These are phyloP conservation scores for Ormyrus nitidulus DNA, from an alignment of 2,888 invertebrate species.

Conservation along the genomic window DNA sequence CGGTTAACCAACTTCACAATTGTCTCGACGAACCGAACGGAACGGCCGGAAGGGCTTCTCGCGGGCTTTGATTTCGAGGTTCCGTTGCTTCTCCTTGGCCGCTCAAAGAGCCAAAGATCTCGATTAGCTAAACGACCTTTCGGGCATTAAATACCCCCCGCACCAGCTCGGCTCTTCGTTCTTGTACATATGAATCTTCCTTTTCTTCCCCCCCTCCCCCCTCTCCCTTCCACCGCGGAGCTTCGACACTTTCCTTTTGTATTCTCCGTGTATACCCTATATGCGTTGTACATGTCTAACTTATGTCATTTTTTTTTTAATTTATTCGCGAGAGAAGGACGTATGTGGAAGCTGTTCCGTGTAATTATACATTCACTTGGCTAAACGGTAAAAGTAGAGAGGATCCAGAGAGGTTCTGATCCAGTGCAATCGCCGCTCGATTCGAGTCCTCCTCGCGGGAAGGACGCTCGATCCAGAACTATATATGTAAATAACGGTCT, in stretches of 20 bases:
- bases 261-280: not conserved
- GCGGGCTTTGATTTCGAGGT: not conserved
- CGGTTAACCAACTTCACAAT: conserved; percentile 49
- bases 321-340: not conserved
- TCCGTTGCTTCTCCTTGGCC: too few species aligned
- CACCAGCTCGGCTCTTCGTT: not conserved
- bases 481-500: conserved; percentile 3
- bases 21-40: conserved; percentile 49
- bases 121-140: conserved; percentile 39
- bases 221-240: too few species aligned
- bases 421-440: conserved; percentile 1
- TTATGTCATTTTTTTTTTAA: conserved; percentile 24
- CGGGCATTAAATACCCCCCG: conserved; percentile 48
- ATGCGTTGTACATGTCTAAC: not conserved
- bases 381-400: too few species aligned
- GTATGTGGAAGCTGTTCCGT: not conserved
- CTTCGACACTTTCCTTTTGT: too few species aligned
- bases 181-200: conserved; percentile 36
- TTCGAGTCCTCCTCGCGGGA: not conserved
- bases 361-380: not conserved
- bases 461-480: conserved; percentile 25
- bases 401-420: too few species aligned
- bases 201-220: not conserved
- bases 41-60: conserved; percentile 46
- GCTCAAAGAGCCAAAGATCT: conserved; percentile 23